Conservation (phyloP, 2,888 invertebrate species). For the Conchocele bisecta region DNA sequence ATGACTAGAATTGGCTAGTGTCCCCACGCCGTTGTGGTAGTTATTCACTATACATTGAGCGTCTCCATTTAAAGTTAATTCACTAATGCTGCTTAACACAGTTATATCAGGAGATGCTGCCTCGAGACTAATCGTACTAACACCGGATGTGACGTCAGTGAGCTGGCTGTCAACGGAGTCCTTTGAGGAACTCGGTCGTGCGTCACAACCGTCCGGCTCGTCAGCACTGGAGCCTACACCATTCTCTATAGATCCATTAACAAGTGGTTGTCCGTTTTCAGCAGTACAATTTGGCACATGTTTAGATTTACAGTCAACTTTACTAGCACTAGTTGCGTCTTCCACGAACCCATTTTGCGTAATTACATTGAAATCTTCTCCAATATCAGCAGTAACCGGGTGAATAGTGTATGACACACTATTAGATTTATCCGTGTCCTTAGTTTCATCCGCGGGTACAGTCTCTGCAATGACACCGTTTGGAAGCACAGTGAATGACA, state of each 20-base stretch:
- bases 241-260: slow-evolving; percentile 27
- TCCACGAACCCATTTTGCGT: too few species aligned
- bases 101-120: background rate
- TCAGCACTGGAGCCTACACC: slow-evolving; percentile 16
- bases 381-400: background rate
- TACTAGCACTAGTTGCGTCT: too few species aligned
- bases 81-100: background rate
- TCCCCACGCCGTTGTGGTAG: too few species aligned
- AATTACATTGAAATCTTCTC: background rate
- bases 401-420: background rate
- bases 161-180: background rate
- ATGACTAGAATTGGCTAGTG: too few species aligned
- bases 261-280: background rate
- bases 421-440: background rate
- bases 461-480: slow-evolving; percentile 1
- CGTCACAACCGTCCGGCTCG: background rate
- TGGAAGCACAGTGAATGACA: background rate
- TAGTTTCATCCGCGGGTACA: background rate
- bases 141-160: slow-evolving; percentile 31
- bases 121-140: slow-evolving; percentile 20
- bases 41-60: too few species aligned
- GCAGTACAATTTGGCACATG: background rate
- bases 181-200: background rate
- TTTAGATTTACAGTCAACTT: too few species aligned
- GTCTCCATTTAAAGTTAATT: too few species aligned